Evolutionary conservation across 2,113 vertebrate species (phyloP), one percentile per base, ranked within the genome.

Genomic region (Ovibos moschatus): DNA sequence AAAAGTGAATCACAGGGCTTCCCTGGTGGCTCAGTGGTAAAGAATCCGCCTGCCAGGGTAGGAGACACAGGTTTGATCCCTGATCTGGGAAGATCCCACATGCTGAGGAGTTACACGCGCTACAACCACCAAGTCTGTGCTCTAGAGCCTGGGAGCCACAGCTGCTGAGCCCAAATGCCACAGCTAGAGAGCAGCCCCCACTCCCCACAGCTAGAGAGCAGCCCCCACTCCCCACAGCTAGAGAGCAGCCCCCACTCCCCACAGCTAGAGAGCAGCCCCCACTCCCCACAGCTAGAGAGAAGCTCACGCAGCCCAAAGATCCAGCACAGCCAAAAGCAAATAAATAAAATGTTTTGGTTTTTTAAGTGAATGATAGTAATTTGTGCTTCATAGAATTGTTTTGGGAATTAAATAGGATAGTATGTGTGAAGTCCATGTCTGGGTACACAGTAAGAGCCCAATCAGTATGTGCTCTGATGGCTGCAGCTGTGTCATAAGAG

Each of bases 41-140:
- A 27, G 23, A 76, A 76, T 25, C 71, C 0, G 12, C 23, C 71
- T 76, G 71, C 71, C 40, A 76, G 40, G 14, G 40, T 15, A 27
- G 71, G 40, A 76, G 71, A 43, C 40, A 76, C 6, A 76, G 36
- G 71, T 76, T 76, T 43, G 71, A 76, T 43, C 71, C 71, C 40
- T 14, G 40, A 43, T 7, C 71, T 15, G 6, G 71, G 71, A 76
- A 15, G 71, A 76, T 43, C 40, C 71, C 40, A 43, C 36, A 27
- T 7, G 71, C 71, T 0, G 1, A 43, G 71, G 71, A 76, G 40
- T 6, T 15, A 43, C 40, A 5, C 27, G 3, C 0, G 2, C 23
- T 43, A 7, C 40, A 43, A 27, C 71, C 14, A 3, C 36, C 3
- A 3, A 27, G 12, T 25, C 40, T 14, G 12, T 27, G 71, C 71